Conservation (phyloP, 2,113 vertebrate genomes). For the Jaculus jaculus region DNA sequence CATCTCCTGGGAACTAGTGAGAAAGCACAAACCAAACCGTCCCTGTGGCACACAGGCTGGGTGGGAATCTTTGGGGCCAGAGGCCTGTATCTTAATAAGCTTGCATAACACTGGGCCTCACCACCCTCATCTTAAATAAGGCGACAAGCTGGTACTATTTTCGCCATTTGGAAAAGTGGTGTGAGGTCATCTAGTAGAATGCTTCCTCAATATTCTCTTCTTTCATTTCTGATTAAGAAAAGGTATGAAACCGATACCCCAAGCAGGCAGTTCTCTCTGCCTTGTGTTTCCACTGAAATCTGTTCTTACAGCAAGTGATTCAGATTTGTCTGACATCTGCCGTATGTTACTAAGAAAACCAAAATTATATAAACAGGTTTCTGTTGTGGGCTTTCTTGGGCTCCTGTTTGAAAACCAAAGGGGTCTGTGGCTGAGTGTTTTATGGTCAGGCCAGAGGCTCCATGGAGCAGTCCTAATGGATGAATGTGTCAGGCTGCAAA, state of each 20-base stretch:
- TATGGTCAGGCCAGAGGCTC: neutral
- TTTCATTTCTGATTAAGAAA: neutral
- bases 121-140: neutral
- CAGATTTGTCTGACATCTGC: neutral
- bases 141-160: neutral
- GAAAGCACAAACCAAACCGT: neutral
- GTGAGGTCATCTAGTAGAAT: neutral
- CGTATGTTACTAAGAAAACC: conserved; percentile 32
- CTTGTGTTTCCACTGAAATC: conserved; percentile 22
- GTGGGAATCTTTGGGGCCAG: neutral
- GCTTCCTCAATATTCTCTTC: neutral
- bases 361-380: conserved; percentile 47
- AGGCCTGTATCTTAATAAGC: neutral
- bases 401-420: conserved; percentile 59
- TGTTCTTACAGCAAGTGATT: neutral
- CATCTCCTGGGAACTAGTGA: neutral
- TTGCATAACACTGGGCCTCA: neutral
- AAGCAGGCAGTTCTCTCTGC: neutral
- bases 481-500: conserved; percentile 57
- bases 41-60: neutral
- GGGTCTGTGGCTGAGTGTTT: conserved; percentile 47
- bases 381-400: conserved; percentile 50
- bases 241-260: neutral
- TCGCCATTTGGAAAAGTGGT: neutral
- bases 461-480: conserved; percentile 10